Percentiles rank a stretch among this genome's conserved stretches.
Evolutionary conservation across 1,140 invertebrate species (phyloP).

Genomic region (Drosophila fuyamai): DNA sequence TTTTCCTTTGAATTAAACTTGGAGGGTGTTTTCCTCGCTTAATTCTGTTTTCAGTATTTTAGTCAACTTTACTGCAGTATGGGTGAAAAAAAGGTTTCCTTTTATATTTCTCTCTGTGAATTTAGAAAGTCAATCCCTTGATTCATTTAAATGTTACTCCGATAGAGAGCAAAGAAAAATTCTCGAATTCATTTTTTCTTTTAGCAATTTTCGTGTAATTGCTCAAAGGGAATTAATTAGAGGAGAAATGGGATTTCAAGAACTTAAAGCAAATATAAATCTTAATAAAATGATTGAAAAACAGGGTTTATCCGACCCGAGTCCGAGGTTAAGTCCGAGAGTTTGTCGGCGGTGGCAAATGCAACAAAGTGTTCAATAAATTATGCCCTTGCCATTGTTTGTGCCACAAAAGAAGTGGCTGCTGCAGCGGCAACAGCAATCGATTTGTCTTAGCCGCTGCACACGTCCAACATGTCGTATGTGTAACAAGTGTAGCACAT

Average conservation of each 20-base stretch:
- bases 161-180: not conserved
- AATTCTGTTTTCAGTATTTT: not conserved
- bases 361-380: slow-evolving; percentile 70
- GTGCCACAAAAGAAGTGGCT: slow-evolving; percentile 47
- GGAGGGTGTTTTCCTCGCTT: too few species aligned
- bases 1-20: not conserved
- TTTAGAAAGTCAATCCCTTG: not conserved
- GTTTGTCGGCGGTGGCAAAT: slow-evolving; percentile 19
- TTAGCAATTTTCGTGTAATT: not conserved
- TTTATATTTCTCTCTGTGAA: not conserved
- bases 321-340: slow-evolving; percentile 17
- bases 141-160: not conserved
- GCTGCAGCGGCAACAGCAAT: slow-evolving; percentile 39
- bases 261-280: not conserved
- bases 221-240: not conserved
- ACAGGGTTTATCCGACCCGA: not conserved
- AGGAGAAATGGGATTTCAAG: too few species aligned
- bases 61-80: not conserved
- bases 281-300: not conserved
- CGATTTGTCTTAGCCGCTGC: slow-evolving; percentile 69
- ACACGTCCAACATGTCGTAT: slow-evolving; percentile 69
- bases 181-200: not conserved
- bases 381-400: slow-evolving; percentile 47
- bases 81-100: not conserved
- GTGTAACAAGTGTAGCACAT: slow-evolving; percentile 75